These are phyloP conservation scores for Drosophila lutescens DNA, from an alignment of 2,888 invertebrate genomes.

Conservation along the genomic window DNA sequence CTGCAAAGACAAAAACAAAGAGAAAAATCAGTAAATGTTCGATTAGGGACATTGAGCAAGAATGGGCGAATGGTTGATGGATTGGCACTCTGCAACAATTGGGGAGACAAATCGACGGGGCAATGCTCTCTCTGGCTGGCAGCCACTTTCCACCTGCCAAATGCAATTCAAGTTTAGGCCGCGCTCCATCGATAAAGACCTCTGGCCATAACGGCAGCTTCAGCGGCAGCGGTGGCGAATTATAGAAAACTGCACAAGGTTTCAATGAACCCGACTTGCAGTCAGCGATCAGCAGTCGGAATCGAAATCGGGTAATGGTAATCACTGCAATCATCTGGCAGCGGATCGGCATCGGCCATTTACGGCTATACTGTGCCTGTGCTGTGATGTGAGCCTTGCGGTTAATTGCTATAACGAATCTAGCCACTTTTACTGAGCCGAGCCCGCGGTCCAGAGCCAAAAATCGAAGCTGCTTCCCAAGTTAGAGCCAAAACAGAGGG, in stretches of 20 bases:
- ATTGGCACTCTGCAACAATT: neutral
- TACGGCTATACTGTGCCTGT: conserved; percentile 4
- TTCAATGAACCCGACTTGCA: conserved; percentile 69
- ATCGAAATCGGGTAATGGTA: conserved; percentile 44
- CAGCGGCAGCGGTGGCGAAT: conserved; percentile 27
- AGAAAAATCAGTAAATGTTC: conserved; percentile 7
- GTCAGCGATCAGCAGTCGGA: conserved; percentile 13
- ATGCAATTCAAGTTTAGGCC: conserved; percentile 71
- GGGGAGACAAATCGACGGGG: conserved; percentile 6
- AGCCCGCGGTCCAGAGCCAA: conserved; percentile 40
- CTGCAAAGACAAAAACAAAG: conserved; percentile 63
- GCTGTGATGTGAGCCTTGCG: conserved; percentile 32
- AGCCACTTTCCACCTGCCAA: conserved; percentile 66
- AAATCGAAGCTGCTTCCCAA: conserved; percentile 39
- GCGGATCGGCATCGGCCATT: conserved; percentile 47
- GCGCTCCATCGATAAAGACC: conserved; percentile 60
- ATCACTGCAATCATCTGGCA: conserved; percentile 58
- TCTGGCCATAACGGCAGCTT: conserved; percentile 42
- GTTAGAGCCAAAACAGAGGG: conserved; percentile 43
- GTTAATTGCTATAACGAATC: conserved; percentile 80
- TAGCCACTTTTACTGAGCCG: conserved; percentile 73
- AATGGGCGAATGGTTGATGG: conserved; percentile 15
- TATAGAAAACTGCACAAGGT: conserved; percentile 61
- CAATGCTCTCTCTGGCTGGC: conserved; percentile 62
- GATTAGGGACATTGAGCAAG: conserved; percentile 7